Evolutionary conservation across 2,113 vertebrate species (phyloP).

Genomic region (Theropithecus gelada): DNA sequence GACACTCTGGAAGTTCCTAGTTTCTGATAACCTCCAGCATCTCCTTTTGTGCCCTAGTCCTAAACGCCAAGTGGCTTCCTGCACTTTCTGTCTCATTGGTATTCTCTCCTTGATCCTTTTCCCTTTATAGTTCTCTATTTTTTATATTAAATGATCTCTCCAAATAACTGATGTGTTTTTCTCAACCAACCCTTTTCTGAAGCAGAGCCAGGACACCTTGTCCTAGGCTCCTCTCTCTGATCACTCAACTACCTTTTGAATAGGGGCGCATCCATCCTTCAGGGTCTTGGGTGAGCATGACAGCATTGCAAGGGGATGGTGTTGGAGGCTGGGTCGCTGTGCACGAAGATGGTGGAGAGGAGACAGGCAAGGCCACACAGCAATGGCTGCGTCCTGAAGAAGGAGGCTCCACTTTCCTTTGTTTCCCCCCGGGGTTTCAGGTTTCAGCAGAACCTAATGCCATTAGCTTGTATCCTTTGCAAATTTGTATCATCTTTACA

Average conservation of each 20-base stretch:
- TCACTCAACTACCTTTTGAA: fast-evolving
- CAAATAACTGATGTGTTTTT: background rate
- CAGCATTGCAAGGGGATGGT: background rate
- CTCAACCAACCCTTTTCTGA: background rate
- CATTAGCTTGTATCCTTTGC: background rate
- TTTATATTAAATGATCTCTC: no score
- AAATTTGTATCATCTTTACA: background rate
- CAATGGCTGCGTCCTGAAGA: background rate
- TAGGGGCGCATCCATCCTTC: fast-evolving
- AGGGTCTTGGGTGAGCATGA: background rate
- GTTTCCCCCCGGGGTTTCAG: background rate
- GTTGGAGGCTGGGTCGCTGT: background rate
- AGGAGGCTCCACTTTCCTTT: background rate
- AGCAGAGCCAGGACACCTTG: fast-evolving
- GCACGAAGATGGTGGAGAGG: no score
- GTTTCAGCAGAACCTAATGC: background rate
- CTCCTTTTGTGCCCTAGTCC: background rate
- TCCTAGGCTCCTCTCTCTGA: no score
- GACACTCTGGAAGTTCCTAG: fast-evolving
- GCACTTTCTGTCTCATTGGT: no score
- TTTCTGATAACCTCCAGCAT: background rate
- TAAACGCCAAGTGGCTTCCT: background rate
- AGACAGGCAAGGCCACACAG: fast-evolving
- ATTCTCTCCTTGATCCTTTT: fast-evolving
- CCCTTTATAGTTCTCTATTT: background rate